Conservation (phyloP, 1,140 invertebrate species). For the Samia ricini region DNA sequence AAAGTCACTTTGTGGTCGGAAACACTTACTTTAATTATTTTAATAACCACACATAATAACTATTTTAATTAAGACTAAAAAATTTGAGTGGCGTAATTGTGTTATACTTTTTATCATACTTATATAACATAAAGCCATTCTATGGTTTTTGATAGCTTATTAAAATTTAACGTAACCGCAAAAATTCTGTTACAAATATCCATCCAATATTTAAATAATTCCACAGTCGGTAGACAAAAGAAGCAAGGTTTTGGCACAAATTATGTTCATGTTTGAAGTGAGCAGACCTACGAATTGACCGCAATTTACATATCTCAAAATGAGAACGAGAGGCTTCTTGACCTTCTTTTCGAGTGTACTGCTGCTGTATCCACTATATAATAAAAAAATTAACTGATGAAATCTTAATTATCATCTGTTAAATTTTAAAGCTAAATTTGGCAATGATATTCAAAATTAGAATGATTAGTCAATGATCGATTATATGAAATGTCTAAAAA, state of each 20-base stretch:
- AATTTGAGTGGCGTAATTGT: too few relatives aligned
- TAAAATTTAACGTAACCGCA: background rate
- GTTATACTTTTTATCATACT: background rate
- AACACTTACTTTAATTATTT: too few relatives aligned
- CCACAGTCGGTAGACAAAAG: conserved; percentile 23
- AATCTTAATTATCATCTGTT: too few relatives aligned
- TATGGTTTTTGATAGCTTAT: too few relatives aligned
- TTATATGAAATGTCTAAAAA: too few relatives aligned
- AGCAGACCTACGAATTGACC: conserved; percentile 38
- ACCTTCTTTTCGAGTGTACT: conserved; percentile 36
- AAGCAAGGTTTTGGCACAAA: conserved; percentile 1
- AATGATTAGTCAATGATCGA: too few relatives aligned
- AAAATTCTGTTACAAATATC: background rate
- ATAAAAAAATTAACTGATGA: background rate
- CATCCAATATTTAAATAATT: conserved; percentile 3
- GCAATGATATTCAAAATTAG: too few relatives aligned
- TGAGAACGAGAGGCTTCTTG: conserved; percentile 52
- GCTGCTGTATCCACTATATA: conserved; percentile 2
- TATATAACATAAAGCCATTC: background rate
- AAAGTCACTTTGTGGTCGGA: too few relatives aligned
- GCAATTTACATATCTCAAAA: conserved; percentile 54
- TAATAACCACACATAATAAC: too few relatives aligned
- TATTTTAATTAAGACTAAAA: too few relatives aligned
- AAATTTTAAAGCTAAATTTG: too few relatives aligned
- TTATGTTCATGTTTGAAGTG: conserved; percentile 28